Percentiles rank a stretch among this genome's conserved stretches.
These are phyloP conservation scores for Scotopteryx bipunctaria DNA, from an alignment of 2,888 invertebrate genomes.

Conservation along the genomic window DNA sequence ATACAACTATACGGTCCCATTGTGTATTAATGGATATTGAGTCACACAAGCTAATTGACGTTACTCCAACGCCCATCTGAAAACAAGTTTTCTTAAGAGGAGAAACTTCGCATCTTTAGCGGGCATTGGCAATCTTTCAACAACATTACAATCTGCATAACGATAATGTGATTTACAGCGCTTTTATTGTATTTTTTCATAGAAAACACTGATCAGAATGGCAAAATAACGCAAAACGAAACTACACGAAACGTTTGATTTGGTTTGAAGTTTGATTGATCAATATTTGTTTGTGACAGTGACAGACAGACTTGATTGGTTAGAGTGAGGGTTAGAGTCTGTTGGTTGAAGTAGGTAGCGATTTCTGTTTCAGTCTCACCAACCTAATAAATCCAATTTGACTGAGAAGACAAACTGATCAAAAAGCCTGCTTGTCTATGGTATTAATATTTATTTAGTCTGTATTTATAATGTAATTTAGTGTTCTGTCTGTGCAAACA, in stretches of 20 bases:
- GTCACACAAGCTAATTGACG: conserved; percentile 49
- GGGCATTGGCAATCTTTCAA: neutral
- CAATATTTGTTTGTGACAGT: neutral
- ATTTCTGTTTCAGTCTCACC: too few relatives aligned
- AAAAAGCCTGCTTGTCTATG: neutral
- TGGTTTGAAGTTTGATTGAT: neutral
- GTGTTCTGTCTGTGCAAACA: neutral
- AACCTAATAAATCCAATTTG: too few relatives aligned
- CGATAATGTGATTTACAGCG: neutral
- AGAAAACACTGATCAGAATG: too few relatives aligned
- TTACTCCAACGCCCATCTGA: conserved; percentile 39
- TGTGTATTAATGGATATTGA: conserved; percentile 58
- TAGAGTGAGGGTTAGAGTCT: too few relatives aligned
- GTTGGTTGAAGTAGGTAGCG: too few relatives aligned
- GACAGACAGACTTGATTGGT: neutral
- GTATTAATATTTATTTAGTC: neutral
- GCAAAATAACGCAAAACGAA: too few relatives aligned
- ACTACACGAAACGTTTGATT: neutral
- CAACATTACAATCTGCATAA: neutral
- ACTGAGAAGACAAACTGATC: too few relatives aligned
- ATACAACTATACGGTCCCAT: conserved; percentile 55
- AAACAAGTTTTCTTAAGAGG: conserved; percentile 26
- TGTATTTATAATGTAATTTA: neutral
- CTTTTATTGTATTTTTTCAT: conserved; percentile 7
- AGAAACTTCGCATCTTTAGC: conserved; percentile 20